These are phyloP conservation scores for Agrotis segetum DNA, from an alignment of 2,888 invertebrate genomes.

Conservation along the genomic window DNA sequence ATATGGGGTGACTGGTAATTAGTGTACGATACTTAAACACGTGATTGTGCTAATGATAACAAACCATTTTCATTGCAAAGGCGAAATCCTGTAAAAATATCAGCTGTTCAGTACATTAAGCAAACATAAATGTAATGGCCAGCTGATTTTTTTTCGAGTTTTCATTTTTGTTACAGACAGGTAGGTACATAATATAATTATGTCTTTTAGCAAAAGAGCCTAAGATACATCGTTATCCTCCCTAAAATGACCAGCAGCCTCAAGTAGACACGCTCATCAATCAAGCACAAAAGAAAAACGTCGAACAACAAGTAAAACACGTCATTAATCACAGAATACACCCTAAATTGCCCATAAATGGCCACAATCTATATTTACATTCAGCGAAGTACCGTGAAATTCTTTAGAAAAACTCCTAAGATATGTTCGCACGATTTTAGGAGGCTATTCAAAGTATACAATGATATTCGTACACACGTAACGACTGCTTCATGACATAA, in stretches of 20 bases:
- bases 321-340: slow-evolving; percentile 81
- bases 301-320: slow-evolving; percentile 74
- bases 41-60: too few relatives aligned
- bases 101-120: too few relatives aligned
- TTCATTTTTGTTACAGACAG: too few relatives aligned
- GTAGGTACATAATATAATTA: background rate
- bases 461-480: slow-evolving; percentile 67
- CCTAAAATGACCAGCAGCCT: slow-evolving; percentile 13
- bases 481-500: slow-evolving; percentile 79
- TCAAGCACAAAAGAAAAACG: slow-evolving; percentile 69
- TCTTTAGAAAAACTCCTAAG: slow-evolving; percentile 67
- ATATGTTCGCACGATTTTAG: slow-evolving; percentile 82
- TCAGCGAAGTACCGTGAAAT: slow-evolving; percentile 79
- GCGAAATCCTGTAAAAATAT: too few relatives aligned
- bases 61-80: too few relatives aligned
- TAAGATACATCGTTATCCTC: background rate
- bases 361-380: slow-evolving; percentile 84
- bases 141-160: too few relatives aligned
- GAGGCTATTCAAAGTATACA: slow-evolving; percentile 60
- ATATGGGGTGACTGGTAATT: too few relatives aligned
- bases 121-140: too few relatives aligned
- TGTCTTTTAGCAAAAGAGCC: background rate
- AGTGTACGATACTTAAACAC: too few relatives aligned
- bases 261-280: slow-evolving; percentile 67
- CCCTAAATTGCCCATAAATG: slow-evolving; percentile 86